Conservation (phyloP, 2,888 invertebrate genomes). For the Scaptodrosophila latifasciaeformis region DNA sequence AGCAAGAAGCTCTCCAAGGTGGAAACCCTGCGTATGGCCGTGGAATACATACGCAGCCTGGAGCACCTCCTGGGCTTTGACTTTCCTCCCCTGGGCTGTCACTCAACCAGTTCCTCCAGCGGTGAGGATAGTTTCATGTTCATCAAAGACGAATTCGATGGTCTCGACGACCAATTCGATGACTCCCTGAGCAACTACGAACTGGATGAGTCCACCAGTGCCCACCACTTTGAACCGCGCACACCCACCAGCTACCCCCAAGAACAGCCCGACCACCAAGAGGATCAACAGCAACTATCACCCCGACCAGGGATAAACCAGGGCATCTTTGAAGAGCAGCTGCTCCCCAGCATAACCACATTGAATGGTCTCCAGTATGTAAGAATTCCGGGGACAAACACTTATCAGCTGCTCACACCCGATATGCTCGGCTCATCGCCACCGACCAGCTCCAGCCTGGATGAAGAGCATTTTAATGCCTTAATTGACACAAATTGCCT, state of each 20-base stretch:
- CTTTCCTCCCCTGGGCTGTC: constrained; percentile 55
- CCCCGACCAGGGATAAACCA: constrained; percentile 7
- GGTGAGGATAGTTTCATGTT: constrained; percentile 71
- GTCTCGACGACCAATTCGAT: constrained; percentile 62
- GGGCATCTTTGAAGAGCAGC: constrained; percentile 35
- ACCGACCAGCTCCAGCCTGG: constrained; percentile 42
- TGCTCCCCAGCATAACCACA: constrained; percentile 75
- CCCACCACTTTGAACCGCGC: neutral
- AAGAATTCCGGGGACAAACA: constrained; percentile 78
- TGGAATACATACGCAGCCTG: constrained; percentile 90
- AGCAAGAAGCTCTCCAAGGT: constrained; percentile 90
- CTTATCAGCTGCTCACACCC: constrained; percentile 80
- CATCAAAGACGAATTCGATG: constrained; percentile 71
- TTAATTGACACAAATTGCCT: constrained; percentile 75
- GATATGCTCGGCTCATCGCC: constrained; percentile 73
- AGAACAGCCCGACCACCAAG: neutral
- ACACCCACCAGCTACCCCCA: neutral
- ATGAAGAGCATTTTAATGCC: constrained; percentile 80
- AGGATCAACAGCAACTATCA: constrained; percentile 1
- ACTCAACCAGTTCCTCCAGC: constrained; percentile 49
- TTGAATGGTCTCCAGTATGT: constrained; percentile 78
- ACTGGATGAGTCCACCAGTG: constrained; percentile 49
- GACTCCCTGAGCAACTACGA: constrained; percentile 70
- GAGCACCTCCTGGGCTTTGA: constrained; percentile 85
- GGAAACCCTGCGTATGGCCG: constrained; percentile 91